Evolutionary conservation across 2,113 vertebrate genomes (phyloP).

Genomic region (Calonectris borealis): DNA sequence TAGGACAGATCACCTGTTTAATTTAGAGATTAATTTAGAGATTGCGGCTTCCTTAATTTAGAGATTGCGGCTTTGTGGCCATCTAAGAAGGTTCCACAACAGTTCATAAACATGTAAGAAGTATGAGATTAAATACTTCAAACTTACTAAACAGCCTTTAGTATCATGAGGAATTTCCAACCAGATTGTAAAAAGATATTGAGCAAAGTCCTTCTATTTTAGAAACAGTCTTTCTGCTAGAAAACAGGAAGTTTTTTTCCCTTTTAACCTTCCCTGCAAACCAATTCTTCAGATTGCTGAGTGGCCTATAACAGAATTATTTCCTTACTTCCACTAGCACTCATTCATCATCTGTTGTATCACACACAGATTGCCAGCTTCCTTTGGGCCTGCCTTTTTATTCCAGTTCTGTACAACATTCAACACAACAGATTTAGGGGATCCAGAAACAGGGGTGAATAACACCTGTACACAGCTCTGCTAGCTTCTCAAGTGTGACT

Average conservation of each 20-base stretch:
- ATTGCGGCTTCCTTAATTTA: too few species aligned
- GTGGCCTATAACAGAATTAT: background rate
- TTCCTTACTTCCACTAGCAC: background rate
- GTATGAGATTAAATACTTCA: background rate
- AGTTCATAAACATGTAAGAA: background rate
- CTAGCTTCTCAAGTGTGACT: background rate
- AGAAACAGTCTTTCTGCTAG: background rate
- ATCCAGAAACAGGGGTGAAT: background rate
- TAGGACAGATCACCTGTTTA: background rate
- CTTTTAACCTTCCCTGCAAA: background rate
- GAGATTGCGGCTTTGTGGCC: background rate
- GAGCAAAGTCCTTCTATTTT: background rate
- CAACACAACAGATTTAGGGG: background rate
- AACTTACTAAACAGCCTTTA: background rate
- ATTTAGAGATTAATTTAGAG: too few species aligned
- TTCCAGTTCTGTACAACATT: background rate
- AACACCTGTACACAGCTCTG: background rate
- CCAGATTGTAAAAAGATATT: background rate
- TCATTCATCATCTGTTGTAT: background rate
- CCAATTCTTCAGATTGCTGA: background rate
- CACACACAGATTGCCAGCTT: background rate
- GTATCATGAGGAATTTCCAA: background rate
- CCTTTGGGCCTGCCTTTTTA: background rate
- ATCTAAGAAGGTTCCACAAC: background rate
- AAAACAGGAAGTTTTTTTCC: background rate